Evolutionary conservation across 2,797 vertebrate species (phyloP), one percentile per base, ranked within the genome.

Genomic region (Etheostoma nigrum): DNA sequence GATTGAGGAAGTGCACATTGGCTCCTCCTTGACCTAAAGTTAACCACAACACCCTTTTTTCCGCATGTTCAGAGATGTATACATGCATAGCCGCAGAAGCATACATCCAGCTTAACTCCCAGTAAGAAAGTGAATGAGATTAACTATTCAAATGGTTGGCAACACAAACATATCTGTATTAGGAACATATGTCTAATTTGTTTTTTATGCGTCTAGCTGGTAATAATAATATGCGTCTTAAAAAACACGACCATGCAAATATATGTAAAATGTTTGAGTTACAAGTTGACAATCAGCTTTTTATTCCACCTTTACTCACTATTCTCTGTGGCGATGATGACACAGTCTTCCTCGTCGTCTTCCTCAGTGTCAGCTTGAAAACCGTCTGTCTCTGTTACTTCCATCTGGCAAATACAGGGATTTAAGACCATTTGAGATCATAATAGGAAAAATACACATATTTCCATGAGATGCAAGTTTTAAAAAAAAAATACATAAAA

Each of bases 291-390:
- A 40, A 40, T 40, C 2, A 21, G 14, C 1, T 25, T 53, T 27
- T 23, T 4, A 14, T 63, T 58, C 1, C 2, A 53, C 21, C 57
- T n/a, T 4, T 0, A 89, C 95, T 95, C 88, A 97, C 96, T 96
- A 74, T 77, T 93, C 59, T 89, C 67, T 23, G 91, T 87, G 8
- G 92, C 86, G 21, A 98, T 62, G 36, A 97, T 92, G 74, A 97
- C 61, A 73, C 98, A 99, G 80, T 97, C 96, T 4, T 98, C 97
- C 0, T 99, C 97, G 2, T 98, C 96, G 0, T 97, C 97, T 4
- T 99, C 98, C 90, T 99, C 98, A 0, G 96, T 98, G 92, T 99
- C 98, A 2, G 97, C 98, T 87, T 99, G 98, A 76, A 99, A 99
- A 44, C 97, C 97, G 0, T 99, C 98, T 6, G 95, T 89, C 85